Conservation (phyloP, 64 coral and sea anemone genomes). For the Montipora foliosa region DNA sequence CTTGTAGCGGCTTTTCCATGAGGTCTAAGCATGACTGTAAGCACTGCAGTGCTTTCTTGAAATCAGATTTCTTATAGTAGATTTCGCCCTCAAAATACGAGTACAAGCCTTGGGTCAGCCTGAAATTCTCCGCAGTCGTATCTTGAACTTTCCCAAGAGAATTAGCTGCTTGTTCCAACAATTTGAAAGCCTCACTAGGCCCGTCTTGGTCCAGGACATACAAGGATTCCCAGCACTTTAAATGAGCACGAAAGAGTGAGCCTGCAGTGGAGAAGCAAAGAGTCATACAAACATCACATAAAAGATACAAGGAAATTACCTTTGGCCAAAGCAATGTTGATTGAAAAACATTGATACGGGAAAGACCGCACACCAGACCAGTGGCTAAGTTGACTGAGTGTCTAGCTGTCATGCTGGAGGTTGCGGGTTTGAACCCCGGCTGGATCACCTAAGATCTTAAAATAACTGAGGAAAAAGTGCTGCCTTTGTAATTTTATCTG, state of each 20-base stretch:
- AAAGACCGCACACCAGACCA: too few species aligned
- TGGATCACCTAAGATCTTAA: too few species aligned
- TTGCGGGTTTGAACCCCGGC: too few species aligned
- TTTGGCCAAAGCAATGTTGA: too few species aligned
- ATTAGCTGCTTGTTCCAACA: neutral
- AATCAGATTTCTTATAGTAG: neutral
- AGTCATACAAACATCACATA: too few species aligned
- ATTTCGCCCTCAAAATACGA: slow-evolving; percentile 28
- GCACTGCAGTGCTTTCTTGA: neutral
- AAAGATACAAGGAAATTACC: too few species aligned
- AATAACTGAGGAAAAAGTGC: too few species aligned
- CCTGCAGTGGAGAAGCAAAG: neutral
- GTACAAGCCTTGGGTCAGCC: slow-evolving; percentile 13
- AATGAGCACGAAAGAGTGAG: slow-evolving; percentile 2
- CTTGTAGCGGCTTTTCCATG: neutral
- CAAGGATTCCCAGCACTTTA: slow-evolving; percentile 6
- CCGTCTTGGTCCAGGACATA: slow-evolving; percentile 5
- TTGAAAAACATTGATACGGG: too few species aligned
- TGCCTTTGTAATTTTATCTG: too few species aligned
- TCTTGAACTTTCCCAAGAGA: slow-evolving; percentile 2
- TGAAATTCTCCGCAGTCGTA: neutral
- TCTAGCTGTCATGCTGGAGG: too few species aligned
- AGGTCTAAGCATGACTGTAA: slow-evolving; percentile 22
- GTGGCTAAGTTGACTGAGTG: too few species aligned
- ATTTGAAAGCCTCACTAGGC: slow-evolving; percentile 9